A percentile compares a stretch with the other conserved stretches of the same genome.
Evolutionary conservation across 2,797 vertebrate genomes (phyloP).

Genomic region (Scyliorhinus canicula): DNA sequence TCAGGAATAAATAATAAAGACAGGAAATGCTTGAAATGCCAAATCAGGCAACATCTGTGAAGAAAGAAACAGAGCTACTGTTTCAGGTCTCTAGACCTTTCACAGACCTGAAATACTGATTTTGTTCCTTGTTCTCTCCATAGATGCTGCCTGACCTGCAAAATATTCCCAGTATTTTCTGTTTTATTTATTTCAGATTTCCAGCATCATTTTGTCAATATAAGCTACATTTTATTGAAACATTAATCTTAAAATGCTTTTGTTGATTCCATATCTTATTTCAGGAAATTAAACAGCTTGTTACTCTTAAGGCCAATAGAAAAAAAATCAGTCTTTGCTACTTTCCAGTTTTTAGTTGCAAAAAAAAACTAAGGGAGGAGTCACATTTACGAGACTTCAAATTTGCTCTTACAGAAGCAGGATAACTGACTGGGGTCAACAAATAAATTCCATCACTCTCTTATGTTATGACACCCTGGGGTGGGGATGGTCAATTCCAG

Average conservation of each 20-base stretch:
- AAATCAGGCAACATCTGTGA: not conserved
- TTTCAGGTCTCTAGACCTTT: too few relatives aligned
- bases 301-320: not conserved
- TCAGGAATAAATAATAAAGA: not conserved
- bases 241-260: not conserved
- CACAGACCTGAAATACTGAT: too few relatives aligned
- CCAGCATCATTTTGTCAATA: not conserved
- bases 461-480: too few relatives aligned
- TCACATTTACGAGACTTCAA: not conserved
- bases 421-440: not conserved
- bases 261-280: not conserved
- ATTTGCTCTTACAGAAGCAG: not conserved
- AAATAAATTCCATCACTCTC: not conserved
- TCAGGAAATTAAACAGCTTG: not conserved
- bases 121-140: not conserved
- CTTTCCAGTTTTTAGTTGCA: not conserved
- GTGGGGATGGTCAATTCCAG: too few relatives aligned
- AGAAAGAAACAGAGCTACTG: too few relatives aligned
- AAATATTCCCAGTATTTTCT: not conserved
- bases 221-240: not conserved
- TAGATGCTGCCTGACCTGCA: not conserved
- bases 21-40: not conserved
- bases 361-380: not conserved
- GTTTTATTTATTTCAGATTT: not conserved
- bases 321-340: not conserved